Evolutionary conservation across 2,797 vertebrate genomes (phyloP).

Genomic region (Anguilla pacifica): DNA sequence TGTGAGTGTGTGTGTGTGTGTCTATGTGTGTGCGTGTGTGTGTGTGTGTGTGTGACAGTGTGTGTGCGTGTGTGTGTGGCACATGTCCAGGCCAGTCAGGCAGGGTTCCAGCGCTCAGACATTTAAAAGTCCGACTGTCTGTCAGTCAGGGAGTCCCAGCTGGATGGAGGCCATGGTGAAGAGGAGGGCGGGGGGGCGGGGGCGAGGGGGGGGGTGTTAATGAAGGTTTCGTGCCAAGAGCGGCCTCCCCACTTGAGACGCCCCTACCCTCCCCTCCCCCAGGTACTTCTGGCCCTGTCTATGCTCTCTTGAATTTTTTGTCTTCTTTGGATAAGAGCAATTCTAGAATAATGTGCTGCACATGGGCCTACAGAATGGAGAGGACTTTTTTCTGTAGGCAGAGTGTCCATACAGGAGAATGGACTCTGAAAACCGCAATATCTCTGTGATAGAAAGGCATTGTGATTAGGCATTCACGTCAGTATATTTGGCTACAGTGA

Average conservation of each 20-base stretch:
- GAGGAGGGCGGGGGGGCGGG: conserved; percentile 51
- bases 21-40: conserved; percentile 32
- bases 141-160: conserved; percentile 68
- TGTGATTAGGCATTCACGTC: neutral
- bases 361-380: neutral
- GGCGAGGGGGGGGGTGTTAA: conserved; percentile 53
- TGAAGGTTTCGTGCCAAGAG: conserved; percentile 67
- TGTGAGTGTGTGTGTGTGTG: conserved; percentile 43
- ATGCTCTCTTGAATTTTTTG: neutral
- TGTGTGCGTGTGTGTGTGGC: conserved; percentile 43
- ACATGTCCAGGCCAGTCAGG: conserved; percentile 60
- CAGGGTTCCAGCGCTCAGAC: conserved; percentile 74
- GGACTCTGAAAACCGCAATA: neutral
- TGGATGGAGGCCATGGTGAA: conserved; percentile 56
- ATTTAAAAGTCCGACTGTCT: conserved; percentile 68
- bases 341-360: neutral
- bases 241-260: conserved; percentile 62
- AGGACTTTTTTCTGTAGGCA: neutral
- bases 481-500: neutral
- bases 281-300: neutral
- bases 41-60: conserved; percentile 30
- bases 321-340: neutral
- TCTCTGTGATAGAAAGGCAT: neutral
- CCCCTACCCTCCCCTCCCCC: neutral
- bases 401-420: neutral